These are phyloP conservation scores for Crepidodera aurea DNA, from an alignment of 2,888 invertebrate genomes.

Conservation along the genomic window DNA sequence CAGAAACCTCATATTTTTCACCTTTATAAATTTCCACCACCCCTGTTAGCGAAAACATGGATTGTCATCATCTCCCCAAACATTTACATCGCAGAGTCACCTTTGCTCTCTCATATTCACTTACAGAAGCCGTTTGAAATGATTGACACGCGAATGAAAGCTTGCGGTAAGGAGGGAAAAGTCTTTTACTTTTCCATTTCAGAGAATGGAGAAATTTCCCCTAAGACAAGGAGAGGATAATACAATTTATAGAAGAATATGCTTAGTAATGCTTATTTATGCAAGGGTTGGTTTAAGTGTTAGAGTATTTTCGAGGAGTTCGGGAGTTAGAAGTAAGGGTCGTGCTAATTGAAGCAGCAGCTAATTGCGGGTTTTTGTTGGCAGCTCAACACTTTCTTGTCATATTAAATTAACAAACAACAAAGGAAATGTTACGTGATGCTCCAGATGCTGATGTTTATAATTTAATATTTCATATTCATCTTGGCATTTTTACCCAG, in stretches of 20 bases:
- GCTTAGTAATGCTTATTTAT: constrained; percentile 37
- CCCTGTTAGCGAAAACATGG: neutral
- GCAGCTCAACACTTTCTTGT: constrained; percentile 18
- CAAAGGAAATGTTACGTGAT: constrained; percentile 1
- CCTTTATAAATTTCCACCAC: too few relatives aligned
- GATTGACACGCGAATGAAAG: constrained; percentile 30
- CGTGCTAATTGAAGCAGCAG: constrained; percentile 26
- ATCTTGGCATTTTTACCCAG: too few relatives aligned
- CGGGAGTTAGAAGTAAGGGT: constrained; percentile 19
- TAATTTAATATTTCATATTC: too few relatives aligned
- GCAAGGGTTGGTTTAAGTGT: constrained; percentile 32
- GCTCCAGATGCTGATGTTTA: constrained; percentile 9
- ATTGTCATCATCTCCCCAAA: neutral
- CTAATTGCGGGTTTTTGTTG: constrained; percentile 26
- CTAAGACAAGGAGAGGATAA: constrained; percentile 15
- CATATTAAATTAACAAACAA: constrained; percentile 16
- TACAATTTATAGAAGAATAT: constrained; percentile 34
- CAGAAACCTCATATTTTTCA: too few relatives aligned
- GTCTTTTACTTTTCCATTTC: constrained; percentile 7
- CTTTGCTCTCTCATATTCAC: neutral
- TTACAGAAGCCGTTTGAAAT: neutral
- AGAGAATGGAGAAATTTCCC: neutral
- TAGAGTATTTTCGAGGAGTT: constrained; percentile 14
- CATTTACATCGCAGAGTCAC: neutral
- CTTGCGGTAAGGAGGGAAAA: constrained; percentile 3